These are phyloP conservation scores for Taenaris catops DNA, from an alignment of 2,888 invertebrate genomes.

Conservation along the genomic window DNA sequence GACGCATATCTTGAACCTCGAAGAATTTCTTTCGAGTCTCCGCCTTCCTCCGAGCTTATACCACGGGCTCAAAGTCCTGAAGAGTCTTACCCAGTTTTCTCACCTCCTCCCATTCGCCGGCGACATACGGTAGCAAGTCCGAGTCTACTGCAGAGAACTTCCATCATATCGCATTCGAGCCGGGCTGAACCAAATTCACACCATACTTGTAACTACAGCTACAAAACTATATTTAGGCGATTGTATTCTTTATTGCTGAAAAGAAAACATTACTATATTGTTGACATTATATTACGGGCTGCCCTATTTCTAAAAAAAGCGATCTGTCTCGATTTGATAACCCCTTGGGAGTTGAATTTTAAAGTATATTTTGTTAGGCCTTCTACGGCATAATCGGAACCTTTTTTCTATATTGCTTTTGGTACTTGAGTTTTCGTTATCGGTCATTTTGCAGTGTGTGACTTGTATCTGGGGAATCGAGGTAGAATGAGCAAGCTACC, in stretches of 20 bases:
- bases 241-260: constrained; percentile 1
- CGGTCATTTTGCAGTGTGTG: no score
- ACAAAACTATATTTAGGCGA: constrained; percentile 1
- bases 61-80: constrained; percentile 85
- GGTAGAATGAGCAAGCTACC: no score
- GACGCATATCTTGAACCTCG: constrained; percentile 93
- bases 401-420: no score
- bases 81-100: constrained; percentile 92
- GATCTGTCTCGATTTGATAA: no score
- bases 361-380: no score
- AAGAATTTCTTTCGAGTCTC: constrained; percentile 89
- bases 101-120: constrained; percentile 89
- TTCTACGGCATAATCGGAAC: no score
- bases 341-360: no score
- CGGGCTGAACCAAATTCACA: constrained; percentile 87
- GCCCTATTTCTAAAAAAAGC: no score
- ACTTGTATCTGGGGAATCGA: no score
- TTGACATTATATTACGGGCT: no score
- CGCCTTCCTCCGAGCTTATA: constrained; percentile 85
- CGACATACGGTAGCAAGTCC: constrained; percentile 77
- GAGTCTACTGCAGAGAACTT: constrained; percentile 82
- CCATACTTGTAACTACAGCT: constrained; percentile 90
- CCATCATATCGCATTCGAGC: constrained; percentile 88
- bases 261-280: constrained; percentile 8
- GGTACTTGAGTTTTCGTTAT: no score